These are phyloP conservation scores for Diplolepis rosae DNA, from an alignment of 2,888 invertebrate genomes.

Conservation along the genomic window DNA sequence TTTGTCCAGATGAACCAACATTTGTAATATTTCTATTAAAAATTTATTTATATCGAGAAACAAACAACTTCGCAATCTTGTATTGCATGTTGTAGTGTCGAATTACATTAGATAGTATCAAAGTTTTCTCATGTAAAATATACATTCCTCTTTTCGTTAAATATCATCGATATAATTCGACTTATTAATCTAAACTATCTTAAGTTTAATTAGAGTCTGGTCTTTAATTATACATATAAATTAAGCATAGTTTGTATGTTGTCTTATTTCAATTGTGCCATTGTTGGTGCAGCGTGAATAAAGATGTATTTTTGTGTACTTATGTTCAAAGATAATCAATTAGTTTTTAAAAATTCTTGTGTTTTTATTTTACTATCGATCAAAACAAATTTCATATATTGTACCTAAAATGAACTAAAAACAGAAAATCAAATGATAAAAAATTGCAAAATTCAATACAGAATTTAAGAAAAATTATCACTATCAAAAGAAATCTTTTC, in stretches of 20 bases:
- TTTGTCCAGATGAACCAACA: too few relatives aligned
- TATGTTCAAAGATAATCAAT: not conserved
- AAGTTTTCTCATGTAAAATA: not conserved
- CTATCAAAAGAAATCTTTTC: too few relatives aligned
- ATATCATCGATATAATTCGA: not conserved
- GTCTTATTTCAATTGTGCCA: not conserved
- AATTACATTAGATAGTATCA: not conserved
- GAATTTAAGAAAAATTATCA: too few relatives aligned
- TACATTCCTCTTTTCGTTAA: not conserved
- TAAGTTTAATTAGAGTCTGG: not conserved
- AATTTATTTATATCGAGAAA: too few relatives aligned
- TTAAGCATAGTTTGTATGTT: not conserved
- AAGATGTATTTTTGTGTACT: slow-evolving; percentile 52
- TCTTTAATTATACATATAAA: not conserved
- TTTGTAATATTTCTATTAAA: too few relatives aligned
- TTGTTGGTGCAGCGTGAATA: slow-evolving; percentile 40
- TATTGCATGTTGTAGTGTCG: too few relatives aligned
- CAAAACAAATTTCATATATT: too few relatives aligned
- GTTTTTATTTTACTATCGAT: too few relatives aligned
- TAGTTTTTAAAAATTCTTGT: not conserved
- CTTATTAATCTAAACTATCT: not conserved
- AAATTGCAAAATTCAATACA: too few relatives aligned
- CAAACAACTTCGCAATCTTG: too few relatives aligned
- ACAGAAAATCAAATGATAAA: too few relatives aligned
- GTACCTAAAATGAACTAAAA: too few relatives aligned